phyloP scores from a whole-genome alignment of 1,140 invertebrate genomes.

The Pissodes strobi region DNA sequence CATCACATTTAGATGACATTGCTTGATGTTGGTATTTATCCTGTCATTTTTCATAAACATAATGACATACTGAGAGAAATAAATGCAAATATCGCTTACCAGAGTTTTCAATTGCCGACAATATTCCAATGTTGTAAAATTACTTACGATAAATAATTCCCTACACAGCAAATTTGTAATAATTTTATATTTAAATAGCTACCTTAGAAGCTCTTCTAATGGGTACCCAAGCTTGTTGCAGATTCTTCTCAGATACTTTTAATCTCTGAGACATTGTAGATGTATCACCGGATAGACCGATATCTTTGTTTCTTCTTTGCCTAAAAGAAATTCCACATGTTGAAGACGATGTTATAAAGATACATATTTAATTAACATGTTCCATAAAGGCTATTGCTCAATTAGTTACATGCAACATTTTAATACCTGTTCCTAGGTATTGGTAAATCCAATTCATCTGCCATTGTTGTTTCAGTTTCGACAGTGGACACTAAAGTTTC shows the following conservation, averaged over 20 bases:
- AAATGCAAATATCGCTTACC: no score
- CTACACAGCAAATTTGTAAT: no score
- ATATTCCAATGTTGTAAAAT: neutral
- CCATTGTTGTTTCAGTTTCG: constrained; percentile 68
- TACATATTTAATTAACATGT: no score
- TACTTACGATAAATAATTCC: no score
- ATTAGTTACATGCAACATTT: no score
- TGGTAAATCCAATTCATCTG: constrained; percentile 68
- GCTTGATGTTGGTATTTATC: no score
- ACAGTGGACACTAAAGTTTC: constrained; percentile 71
- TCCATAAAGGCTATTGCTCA: no score
- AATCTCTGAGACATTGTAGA: constrained; percentile 72
- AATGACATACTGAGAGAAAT: no score
- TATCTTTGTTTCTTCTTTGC: constrained; percentile 63
- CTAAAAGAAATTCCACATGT: constrained; percentile 32
- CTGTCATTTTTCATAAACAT: no score
- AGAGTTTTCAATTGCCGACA: no score
- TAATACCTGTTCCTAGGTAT: constrained; percentile 57
- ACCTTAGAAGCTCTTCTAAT: constrained; percentile 84
- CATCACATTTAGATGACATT: no score
- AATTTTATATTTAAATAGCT: no score
- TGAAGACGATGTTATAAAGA: neutral
- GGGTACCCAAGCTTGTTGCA: constrained; percentile 90
- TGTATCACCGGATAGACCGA: constrained; percentile 65
- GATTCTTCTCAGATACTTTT: constrained; percentile 80